Evolutionary conservation across 2,113 vertebrate species (phyloP).

Genomic region (Clarias macrocephalus): DNA sequence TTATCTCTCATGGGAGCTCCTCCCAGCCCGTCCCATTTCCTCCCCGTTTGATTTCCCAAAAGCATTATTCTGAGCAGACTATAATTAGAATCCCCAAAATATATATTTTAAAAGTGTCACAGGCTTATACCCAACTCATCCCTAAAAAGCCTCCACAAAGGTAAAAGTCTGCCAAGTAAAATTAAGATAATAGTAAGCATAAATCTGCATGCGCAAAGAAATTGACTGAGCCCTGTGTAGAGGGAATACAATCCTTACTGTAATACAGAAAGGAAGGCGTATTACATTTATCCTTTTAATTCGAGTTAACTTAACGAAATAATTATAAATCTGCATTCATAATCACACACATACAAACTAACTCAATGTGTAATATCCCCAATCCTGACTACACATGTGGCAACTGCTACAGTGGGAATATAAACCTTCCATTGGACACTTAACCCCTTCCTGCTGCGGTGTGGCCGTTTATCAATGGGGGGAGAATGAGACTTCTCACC

Average conservation of each 20-base stretch:
- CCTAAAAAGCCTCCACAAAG: background rate
- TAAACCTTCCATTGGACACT: conserved; percentile 63
- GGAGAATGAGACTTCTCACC: conserved; percentile 52
- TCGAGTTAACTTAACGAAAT: background rate
- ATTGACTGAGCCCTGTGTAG: background rate
- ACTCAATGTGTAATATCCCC: conserved; percentile 9
- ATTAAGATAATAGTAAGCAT: background rate
- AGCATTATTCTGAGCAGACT: conserved; percentile 18
- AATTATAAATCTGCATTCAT: background rate
- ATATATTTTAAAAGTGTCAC: background rate
- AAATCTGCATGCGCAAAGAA: background rate
- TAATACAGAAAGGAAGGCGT: background rate
- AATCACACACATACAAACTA: background rate
- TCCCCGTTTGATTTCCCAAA: conserved; percentile 38
- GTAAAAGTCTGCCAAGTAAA: background rate
- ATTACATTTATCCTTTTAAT: background rate
- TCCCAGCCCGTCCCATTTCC: conserved; percentile 47
- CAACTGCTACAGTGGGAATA: conserved; percentile 43
- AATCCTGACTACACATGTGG: conserved; percentile 20
- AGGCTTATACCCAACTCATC: background rate
- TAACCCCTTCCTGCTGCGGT: conserved; percentile 69
- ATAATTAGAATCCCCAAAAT: background rate
- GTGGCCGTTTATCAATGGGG: conserved; percentile 66
- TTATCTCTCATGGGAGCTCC: conserved; percentile 53
- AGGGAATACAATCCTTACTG: background rate